These are phyloP conservation scores for Sebastes glaucus DNA, from an alignment of 2,797 vertebrate genomes.

Conservation along the genomic window DNA sequence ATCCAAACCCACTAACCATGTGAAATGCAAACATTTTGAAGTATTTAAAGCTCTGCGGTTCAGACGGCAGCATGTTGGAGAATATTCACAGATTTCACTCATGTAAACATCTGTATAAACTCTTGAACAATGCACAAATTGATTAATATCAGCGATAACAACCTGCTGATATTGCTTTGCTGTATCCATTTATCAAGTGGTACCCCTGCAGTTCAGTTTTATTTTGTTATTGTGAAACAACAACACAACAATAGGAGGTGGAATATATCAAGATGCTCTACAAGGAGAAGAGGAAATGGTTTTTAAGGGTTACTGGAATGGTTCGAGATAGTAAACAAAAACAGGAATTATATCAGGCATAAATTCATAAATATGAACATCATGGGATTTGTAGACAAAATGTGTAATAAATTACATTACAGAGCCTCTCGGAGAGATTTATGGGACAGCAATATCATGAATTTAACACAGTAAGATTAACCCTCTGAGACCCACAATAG, in stretches of 20 bases:
- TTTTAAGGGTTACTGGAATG: background rate
- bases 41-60: background rate
- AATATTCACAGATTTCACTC: background rate
- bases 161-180: background rate
- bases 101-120: background rate
- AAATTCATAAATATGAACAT: slow-evolving; percentile 16
- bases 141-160: background rate
- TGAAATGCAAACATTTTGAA: background rate
- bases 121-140: background rate
- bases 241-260: background rate
- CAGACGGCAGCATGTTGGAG: background rate
- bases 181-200: background rate
- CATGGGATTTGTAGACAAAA: slow-evolving; percentile 4
- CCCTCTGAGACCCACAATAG: too few species aligned
- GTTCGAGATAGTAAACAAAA: background rate
- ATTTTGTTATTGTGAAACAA: slow-evolving; percentile 13
- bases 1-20: background rate
- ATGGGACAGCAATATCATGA: background rate
- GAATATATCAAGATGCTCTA: background rate
- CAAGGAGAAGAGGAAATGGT: background rate
- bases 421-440: background rate
- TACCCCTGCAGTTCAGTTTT: background rate
- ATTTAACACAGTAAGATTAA: slow-evolving; percentile 10
- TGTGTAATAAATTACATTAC: slow-evolving; percentile 24
- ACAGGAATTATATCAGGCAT: background rate